Evolutionary conservation across 2,113 vertebrate genomes (phyloP).

Genomic region (Mesembrinibis cayennensis): DNA sequence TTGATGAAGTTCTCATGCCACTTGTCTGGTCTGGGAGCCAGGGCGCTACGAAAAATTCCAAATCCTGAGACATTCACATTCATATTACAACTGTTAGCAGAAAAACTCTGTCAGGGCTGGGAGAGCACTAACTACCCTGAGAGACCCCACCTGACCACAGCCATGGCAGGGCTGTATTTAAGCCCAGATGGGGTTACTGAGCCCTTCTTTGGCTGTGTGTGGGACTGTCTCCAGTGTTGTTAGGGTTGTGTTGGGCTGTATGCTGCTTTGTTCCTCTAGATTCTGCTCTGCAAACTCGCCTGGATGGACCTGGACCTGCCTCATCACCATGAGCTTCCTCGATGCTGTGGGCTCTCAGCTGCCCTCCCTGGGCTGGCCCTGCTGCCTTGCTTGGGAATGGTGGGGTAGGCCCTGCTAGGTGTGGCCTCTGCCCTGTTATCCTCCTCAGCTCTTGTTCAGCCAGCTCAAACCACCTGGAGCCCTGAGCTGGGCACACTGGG

Average conservation of each 20-base stretch:
- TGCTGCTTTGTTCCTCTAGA: background rate
- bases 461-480: background rate
- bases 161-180: background rate
- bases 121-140: background rate
- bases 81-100: background rate
- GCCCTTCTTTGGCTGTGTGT: fast-evolving
- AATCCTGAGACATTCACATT: fast-evolving
- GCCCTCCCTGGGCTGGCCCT: too few relatives aligned
- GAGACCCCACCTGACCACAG: background rate
- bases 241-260: background rate
- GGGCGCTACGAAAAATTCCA: background rate
- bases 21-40: background rate
- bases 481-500: background rate
- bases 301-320: fast-evolving
- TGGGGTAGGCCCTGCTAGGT: background rate
- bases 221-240: fast-evolving
- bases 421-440: background rate
- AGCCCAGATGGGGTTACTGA: fast-evolving
- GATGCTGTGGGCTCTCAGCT: too few relatives aligned
- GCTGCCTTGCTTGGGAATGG: too few relatives aligned
- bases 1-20: background rate
- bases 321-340: fast-evolving
- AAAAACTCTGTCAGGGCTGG: background rate
- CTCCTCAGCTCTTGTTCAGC: background rate
- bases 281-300: fast-evolving